Evolutionary conservation across 1,140 invertebrate species (phyloP).

Genomic region (Aphaenogaster floridana): DNA sequence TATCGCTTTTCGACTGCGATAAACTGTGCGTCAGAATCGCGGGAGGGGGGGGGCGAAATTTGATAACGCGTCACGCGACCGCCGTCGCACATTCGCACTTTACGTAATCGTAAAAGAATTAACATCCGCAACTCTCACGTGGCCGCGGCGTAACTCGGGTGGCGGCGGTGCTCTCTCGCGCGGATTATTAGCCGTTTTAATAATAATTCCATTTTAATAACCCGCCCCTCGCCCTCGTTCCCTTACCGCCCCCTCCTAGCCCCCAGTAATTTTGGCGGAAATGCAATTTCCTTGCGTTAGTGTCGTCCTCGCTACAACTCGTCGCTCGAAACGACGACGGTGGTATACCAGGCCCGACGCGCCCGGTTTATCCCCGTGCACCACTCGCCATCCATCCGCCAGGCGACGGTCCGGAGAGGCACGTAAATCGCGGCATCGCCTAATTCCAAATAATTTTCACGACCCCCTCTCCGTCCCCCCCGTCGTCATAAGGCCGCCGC

Average conservation of each 20-base stretch:
- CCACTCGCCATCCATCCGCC: constrained; percentile 56
- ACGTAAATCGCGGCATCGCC: constrained; percentile 69
- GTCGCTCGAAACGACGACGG: constrained; percentile 36
- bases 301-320: constrained; percentile 36
- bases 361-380: constrained; percentile 25
- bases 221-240: neutral
- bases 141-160: neutral
- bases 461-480: neutral
- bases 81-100: constrained; percentile 1
- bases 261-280: constrained; percentile 40
- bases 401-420: constrained; percentile 16
- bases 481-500: too few relatives aligned
- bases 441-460: constrained; percentile 78
- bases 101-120: constrained; percentile 42
- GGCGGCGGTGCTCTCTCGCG: neutral
- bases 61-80: constrained; percentile 5
- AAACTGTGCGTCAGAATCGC: neutral
- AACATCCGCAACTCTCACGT: constrained; percentile 25
- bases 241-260: neutral
- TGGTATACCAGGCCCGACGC: constrained; percentile 14
- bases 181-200: constrained; percentile 62
- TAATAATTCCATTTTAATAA: constrained; percentile 60
- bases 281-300: constrained; percentile 59
- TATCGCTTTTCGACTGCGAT: constrained; percentile 1
- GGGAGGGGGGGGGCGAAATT: neutral